Evolutionary conservation across 2,113 vertebrate species (phyloP).

Genomic region (Oreotrochilus melanogaster): DNA sequence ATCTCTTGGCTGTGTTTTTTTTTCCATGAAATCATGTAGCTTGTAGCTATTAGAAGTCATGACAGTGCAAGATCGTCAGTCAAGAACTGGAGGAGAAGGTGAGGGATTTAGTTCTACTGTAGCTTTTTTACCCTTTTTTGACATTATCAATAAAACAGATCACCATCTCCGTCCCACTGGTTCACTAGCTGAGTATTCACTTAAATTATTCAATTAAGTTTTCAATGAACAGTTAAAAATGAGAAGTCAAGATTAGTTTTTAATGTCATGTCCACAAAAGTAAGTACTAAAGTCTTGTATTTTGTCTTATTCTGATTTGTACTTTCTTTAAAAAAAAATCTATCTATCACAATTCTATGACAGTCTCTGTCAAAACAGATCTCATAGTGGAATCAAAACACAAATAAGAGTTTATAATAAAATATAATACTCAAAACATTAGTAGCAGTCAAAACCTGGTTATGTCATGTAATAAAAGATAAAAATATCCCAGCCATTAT

Average conservation of each 20-base stretch:
- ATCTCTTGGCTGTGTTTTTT: background rate
- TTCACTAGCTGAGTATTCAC: background rate
- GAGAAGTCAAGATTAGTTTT: background rate
- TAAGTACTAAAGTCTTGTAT: background rate
- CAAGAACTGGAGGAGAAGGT: background rate
- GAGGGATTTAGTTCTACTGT: background rate
- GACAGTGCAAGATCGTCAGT: background rate
- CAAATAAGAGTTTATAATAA: background rate
- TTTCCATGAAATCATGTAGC: background rate
- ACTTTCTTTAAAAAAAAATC: background rate
- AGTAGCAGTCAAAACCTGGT: background rate
- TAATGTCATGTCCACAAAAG: background rate
- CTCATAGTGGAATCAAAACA: background rate
- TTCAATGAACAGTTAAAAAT: background rate
- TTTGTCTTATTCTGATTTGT: background rate
- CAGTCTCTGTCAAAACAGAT: constrained; percentile 30
- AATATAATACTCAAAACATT: background rate
- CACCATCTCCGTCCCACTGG: background rate
- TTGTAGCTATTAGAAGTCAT: background rate
- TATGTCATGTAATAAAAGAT: background rate
- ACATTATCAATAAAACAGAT: background rate
- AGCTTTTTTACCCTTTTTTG: background rate
- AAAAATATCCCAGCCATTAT: background rate
- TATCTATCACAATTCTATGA: background rate
- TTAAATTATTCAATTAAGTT: background rate